These are phyloP conservation scores for Cryptoprocta ferox DNA, from an alignment of 2,797 vertebrate genomes.

Conservation along the genomic window DNA sequence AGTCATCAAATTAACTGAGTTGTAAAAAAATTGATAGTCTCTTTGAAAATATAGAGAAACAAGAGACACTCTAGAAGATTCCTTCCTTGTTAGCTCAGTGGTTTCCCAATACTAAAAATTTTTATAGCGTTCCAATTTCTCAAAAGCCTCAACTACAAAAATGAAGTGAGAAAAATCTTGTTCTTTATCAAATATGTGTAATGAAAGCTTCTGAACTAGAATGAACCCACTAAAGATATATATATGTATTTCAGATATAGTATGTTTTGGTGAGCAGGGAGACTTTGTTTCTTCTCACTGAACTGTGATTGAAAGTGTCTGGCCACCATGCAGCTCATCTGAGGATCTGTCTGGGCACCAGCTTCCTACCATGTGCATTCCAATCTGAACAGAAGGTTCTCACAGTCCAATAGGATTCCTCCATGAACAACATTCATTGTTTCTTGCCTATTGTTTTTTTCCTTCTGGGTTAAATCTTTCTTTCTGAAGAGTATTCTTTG, in stretches of 20 bases:
- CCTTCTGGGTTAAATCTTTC: neutral
- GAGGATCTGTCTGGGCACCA: neutral
- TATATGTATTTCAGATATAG: neutral
- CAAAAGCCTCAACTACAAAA: constrained; percentile 32
- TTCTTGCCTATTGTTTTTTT: neutral
- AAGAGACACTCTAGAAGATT: neutral
- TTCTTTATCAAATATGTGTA: neutral
- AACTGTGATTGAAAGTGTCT: neutral
- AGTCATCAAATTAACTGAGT: constrained; percentile 3
- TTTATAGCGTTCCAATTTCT: neutral
- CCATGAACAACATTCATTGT: neutral
- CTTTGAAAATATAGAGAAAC: constrained; percentile 42
- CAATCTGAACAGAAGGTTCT: neutral
- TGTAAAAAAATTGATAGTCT: neutral
- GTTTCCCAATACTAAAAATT: neutral
- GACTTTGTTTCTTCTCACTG: neutral
- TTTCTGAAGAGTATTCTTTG: neutral
- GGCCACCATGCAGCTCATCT: neutral
- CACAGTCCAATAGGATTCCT: neutral
- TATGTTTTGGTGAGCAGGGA: neutral
- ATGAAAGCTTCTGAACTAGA: neutral
- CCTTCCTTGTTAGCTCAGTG: neutral
- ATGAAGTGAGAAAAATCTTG: constrained; percentile 12
- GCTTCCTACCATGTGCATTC: neutral
- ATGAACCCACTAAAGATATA: neutral